Evolutionary conservation across 2,888 invertebrate genomes (phyloP).

Genomic region (Selenia dentaria): DNA sequence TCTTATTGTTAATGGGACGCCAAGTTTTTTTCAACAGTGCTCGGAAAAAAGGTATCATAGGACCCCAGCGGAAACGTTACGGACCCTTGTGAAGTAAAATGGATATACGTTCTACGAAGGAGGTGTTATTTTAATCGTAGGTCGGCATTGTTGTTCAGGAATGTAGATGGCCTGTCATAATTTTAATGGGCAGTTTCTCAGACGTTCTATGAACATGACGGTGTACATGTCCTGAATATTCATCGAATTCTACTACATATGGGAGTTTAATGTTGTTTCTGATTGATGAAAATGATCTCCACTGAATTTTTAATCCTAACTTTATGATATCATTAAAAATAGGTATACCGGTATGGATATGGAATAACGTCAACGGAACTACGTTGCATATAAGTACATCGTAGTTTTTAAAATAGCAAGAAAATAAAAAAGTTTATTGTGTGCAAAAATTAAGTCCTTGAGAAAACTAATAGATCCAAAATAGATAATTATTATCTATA

Average conservation of each 20-base stretch:
- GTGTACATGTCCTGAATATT: constrained; percentile 70
- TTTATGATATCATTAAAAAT: too few relatives aligned
- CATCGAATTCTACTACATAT: constrained; percentile 43
- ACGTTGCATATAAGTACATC: too few relatives aligned
- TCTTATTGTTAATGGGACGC: constrained; percentile 84
- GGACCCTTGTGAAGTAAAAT: constrained; percentile 81
- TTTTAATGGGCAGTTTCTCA: constrained; percentile 80
- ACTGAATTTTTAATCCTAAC: constrained; percentile 9
- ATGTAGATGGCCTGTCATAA: constrained; percentile 83
- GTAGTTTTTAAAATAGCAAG: too few relatives aligned
- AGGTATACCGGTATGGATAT: too few relatives aligned
- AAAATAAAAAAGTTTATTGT: too few relatives aligned
- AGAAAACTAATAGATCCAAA: too few relatives aligned
- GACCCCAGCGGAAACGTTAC: constrained; percentile 83
- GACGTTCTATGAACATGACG: constrained; percentile 61
- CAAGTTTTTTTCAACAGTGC: constrained; percentile 77
- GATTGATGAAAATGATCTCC: constrained; percentile 13
- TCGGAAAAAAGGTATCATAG: constrained; percentile 80
- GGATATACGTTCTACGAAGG: constrained; percentile 80
- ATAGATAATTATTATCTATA: too few relatives aligned
- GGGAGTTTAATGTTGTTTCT: constrained; percentile 16
- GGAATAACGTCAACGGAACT: too few relatives aligned
- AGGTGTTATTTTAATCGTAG: constrained; percentile 84
- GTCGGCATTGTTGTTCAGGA: constrained; percentile 80
- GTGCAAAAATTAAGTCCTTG: too few relatives aligned